Conservation (phyloP, 2,888 invertebrate genomes). For the Buathra laborator region DNA sequence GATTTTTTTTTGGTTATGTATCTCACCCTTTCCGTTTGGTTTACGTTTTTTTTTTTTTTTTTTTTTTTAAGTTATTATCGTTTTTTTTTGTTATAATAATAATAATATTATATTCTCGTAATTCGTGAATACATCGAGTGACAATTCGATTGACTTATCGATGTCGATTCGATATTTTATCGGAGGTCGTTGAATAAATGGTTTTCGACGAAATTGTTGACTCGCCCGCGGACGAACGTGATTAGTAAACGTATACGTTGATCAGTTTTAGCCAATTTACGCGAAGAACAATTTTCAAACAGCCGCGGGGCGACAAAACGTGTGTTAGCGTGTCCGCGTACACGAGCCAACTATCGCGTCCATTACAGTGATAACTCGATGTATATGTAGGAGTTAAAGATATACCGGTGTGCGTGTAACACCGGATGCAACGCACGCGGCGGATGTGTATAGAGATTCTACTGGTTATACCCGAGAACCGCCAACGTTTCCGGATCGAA, state of each 20-base stretch:
- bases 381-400: neutral
- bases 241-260: conserved; percentile 1
- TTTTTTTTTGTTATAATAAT: neutral
- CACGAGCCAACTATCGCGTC: neutral
- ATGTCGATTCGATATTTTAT: neutral
- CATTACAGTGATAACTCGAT: neutral
- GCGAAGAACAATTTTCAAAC: conserved; percentile 36
- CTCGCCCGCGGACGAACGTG: neutral
- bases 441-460: conserved; percentile 1
- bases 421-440: conserved; percentile 21
- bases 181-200: neutral
- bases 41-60: conserved; percentile 15
- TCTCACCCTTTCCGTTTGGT: conserved; percentile 15
- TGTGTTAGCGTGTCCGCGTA: neutral
- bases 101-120: no score
- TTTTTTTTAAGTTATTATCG: no score
- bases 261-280: conserved; percentile 42
- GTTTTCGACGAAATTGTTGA: neutral
- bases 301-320: conserved; percentile 25
- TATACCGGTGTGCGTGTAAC: conserved; percentile 28
- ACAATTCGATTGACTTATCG: neutral
- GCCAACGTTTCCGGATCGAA: conserved; percentile 63
- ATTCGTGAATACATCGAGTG: neutral
- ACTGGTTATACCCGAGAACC: neutral
- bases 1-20: conserved; percentile 17